Base-by-base conservation (phyloP, 1,140 invertebrate genomes). In the Orius insidiosus region DNA sequence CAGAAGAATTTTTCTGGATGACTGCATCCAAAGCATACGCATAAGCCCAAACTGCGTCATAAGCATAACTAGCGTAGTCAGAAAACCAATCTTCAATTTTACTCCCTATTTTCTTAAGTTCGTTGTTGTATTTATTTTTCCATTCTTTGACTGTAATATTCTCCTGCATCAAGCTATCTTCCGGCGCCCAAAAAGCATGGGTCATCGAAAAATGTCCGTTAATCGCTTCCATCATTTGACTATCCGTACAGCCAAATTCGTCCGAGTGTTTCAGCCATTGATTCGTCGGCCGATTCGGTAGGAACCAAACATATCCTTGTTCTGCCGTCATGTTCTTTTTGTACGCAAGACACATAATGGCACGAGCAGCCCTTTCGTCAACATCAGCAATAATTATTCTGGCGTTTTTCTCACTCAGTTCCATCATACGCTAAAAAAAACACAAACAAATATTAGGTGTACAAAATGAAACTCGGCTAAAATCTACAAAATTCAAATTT, bases 41-140 rank as follows among this genome's bases (percentile, higher is more conserved):
- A 59, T 82, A 87, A 1, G 75, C 74, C 85, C 85, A 88, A 36
- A 86, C 77, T 0, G 82, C 84, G 63, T 89, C 85, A 59, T 88
- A 88, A 0, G 74, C 71, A 54, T 78, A 87, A 1, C 80, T 78
- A 6, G 75, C 80, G 60, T 83, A 87, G 40, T 71, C 63, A 2
- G 50, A 52, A 13, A 30, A 32, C 18, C 34, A 18, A n/a, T 41
- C 59, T 46, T 41, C 31, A 31, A 51, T 16, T 14, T 40, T n/a
- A 31, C 1, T 14, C 39, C 33, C 55, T 45, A n/a, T 52, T 33
- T 19, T 37, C 4, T 7, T 19, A 37, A 62, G 63, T 1, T 51
- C 30, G 2, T 57, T 50, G 16, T 64, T 54, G 53, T 72, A 76
- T 10, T 59, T 60, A 19, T 64, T 47, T 45, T 58, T 60, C 77